phyloP scores from a whole-genome alignment of 2,797 vertebrate species.

The Columba guinea region DNA sequence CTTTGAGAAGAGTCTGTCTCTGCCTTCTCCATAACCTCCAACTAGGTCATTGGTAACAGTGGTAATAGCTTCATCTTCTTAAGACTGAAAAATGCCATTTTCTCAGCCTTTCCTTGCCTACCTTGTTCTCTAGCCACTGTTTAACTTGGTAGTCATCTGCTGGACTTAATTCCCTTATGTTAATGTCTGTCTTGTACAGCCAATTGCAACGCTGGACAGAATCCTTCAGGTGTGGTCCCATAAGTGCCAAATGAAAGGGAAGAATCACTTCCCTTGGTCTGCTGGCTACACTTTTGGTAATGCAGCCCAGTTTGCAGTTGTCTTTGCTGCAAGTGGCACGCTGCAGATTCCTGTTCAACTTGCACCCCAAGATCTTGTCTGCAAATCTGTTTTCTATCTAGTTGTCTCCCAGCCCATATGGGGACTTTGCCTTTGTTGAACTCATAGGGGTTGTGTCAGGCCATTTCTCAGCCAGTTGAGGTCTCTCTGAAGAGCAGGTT shows the following conservation, averaged over 20 bases:
- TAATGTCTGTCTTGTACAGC: background rate
- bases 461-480: background rate
- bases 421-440: background rate
- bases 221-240: background rate
- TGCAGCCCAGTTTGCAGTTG: background rate
- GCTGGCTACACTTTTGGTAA: background rate
- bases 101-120: background rate
- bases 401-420: background rate
- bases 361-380: background rate
- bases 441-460: background rate
- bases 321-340: background rate
- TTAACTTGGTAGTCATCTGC: background rate
- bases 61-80: background rate
- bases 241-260: background rate
- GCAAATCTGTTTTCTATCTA: background rate
- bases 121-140: background rate
- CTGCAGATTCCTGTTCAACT: background rate
- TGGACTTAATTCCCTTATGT: background rate
- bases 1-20: background rate
- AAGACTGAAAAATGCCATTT: background rate
- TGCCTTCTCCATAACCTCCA: background rate
- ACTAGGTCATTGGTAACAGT: fast-evolving
- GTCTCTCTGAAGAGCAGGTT: background rate
- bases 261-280: background rate
- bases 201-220: background rate